Conservation (phyloP, 2,888 invertebrate genomes). For the Spodoptera picta region DNA sequence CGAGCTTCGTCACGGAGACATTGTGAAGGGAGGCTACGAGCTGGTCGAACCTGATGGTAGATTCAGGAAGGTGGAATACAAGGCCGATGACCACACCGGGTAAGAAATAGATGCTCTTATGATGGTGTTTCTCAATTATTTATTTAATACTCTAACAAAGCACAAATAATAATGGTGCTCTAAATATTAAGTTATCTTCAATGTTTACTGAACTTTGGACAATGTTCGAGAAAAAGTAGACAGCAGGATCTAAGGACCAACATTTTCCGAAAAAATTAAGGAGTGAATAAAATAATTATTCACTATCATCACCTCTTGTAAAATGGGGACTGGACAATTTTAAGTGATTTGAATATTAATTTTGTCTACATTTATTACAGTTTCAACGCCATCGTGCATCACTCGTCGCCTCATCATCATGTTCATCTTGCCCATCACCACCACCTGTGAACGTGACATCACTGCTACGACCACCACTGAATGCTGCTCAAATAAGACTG, state of each 20-base stretch:
- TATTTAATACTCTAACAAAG: neutral
- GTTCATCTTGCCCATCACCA: conserved; percentile 83
- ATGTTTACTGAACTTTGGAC: no score
- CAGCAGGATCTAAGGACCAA: no score
- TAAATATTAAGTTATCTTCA: no score
- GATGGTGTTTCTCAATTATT: neutral
- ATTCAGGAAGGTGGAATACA: conserved; percentile 90
- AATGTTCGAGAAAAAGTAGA: no score
- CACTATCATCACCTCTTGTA: no score
- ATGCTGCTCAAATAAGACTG: conserved; percentile 34
- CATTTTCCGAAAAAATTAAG: no score
- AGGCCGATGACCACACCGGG: conserved; percentile 89
- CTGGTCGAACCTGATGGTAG: conserved; percentile 91
- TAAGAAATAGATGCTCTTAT: conserved; percentile 49
- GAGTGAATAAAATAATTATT: no score
- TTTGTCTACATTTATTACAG: conserved; percentile 71
- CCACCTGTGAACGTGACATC: conserved; percentile 62
- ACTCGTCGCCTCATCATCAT: conserved; percentile 86
- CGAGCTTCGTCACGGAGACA: conserved; percentile 87
- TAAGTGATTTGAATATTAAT: no score
- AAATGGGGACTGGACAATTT: no score
- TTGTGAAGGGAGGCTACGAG: conserved; percentile 90
- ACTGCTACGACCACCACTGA: conserved; percentile 13
- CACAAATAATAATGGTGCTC: no score
- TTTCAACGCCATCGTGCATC: conserved; percentile 89